These are phyloP conservation scores for Neocrepidodera transversa DNA, from an alignment of 2,888 invertebrate species.

Conservation along the genomic window DNA sequence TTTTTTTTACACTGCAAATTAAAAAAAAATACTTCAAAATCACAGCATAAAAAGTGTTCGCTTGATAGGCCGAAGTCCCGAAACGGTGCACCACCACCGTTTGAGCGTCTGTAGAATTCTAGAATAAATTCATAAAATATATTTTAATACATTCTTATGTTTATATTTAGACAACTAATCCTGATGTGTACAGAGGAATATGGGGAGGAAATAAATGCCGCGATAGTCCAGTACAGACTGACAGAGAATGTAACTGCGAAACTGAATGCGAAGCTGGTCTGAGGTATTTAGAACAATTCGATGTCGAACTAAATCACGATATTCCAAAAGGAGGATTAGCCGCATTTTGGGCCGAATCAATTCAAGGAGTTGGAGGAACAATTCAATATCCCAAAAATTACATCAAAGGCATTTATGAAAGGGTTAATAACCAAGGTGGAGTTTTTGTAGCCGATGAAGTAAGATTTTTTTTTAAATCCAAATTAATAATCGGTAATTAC, in stretches of 20 bases:
- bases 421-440: slow-evolving; percentile 83
- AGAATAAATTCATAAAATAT: too few species aligned
- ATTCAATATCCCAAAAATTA: slow-evolving; percentile 93
- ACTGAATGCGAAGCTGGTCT: slow-evolving; percentile 75
- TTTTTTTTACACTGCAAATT: too few species aligned
- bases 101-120: too few species aligned
- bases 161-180: slow-evolving; percentile 76
- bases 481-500: too few species aligned
- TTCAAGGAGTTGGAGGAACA: slow-evolving; percentile 94
- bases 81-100: too few species aligned
- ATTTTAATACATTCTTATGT: too few species aligned
- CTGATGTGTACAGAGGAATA: slow-evolving; percentile 88
- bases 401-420: slow-evolving; percentile 78
- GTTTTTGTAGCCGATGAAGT: slow-evolving; percentile 92
- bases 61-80: too few species aligned
- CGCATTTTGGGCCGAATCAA: slow-evolving; percentile 92
- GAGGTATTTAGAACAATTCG: slow-evolving; percentile 83
- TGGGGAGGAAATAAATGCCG: slow-evolving; percentile 91
- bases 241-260: slow-evolving; percentile 71
- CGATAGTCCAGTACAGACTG: slow-evolving; percentile 82
- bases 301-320: slow-evolving; percentile 79
- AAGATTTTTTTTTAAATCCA: slow-evolving; percentile 38
- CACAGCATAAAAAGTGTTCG: too few species aligned
- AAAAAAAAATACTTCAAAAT: too few species aligned
- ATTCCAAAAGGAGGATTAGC: slow-evolving; percentile 82